phyloP scores from a whole-genome alignment of 1,140 invertebrate species.

The Drosophila ohnishii region DNA sequence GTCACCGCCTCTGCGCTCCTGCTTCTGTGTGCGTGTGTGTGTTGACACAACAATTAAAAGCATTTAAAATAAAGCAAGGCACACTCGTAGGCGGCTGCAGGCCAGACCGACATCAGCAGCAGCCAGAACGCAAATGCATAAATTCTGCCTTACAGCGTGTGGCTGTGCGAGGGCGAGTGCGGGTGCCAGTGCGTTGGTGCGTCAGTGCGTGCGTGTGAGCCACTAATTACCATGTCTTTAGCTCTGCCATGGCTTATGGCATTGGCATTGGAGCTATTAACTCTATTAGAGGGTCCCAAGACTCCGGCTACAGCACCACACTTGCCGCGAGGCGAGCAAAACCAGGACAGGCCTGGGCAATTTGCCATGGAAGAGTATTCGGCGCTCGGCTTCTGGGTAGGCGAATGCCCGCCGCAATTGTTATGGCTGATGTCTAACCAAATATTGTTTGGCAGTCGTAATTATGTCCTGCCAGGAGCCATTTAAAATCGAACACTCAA shows the following conservation, averaged over 20 bases:
- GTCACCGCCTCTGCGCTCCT: slow-evolving; percentile 11
- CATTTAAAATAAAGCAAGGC: slow-evolving; percentile 80
- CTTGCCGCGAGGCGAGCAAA: slow-evolving; percentile 1
- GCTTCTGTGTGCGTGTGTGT: slow-evolving; percentile 33
- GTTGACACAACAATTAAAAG: slow-evolving; percentile 81
- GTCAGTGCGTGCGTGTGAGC: slow-evolving; percentile 45
- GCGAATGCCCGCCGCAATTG: not conserved
- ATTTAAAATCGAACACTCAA: slow-evolving; percentile 38
- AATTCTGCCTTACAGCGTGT: slow-evolving; percentile 55
- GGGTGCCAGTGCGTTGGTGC: slow-evolving; percentile 17
- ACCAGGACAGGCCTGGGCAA: too few relatives aligned
- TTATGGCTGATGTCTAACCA: slow-evolving; percentile 40
- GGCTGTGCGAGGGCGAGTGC: slow-evolving; percentile 22
- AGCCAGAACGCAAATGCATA: slow-evolving; percentile 68
- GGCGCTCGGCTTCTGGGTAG: not conserved
- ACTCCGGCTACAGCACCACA: slow-evolving; percentile 8
- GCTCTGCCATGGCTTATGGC: slow-evolving; percentile 67
- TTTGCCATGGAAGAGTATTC: slow-evolving; percentile 30
- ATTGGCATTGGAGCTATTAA: slow-evolving; percentile 46
- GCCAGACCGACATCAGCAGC: slow-evolving; percentile 42
- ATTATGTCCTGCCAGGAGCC: slow-evolving; percentile 54
- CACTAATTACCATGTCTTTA: slow-evolving; percentile 80
- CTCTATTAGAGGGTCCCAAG: slow-evolving; percentile 10
- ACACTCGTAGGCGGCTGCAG: slow-evolving; percentile 52
- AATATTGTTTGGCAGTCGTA: slow-evolving; percentile 56